Evolutionary conservation across 1,140 invertebrate genomes (phyloP), one percentile per base, ranked within the genome.

Genomic region (Linepithema humile): DNA sequence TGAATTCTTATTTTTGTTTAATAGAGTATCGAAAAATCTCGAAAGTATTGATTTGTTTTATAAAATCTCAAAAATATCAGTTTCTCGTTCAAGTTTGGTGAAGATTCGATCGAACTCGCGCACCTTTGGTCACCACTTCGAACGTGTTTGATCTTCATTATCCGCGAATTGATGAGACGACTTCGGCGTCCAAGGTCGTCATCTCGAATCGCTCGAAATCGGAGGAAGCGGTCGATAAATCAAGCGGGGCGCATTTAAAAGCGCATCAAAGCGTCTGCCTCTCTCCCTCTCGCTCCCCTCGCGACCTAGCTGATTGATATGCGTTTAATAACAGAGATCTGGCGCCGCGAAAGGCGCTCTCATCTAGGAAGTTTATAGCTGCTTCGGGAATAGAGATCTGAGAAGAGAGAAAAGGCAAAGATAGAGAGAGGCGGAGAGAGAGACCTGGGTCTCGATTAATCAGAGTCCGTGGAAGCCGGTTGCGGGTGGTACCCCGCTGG

Each of bases 241-340:
- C 93, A 93, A 85, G 67, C 60, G 50, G 83, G 84, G 77, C 85
- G 90, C 89, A 90, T 93, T 94, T 93, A 93, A 93, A 93, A 94
- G 86, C 90, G 88, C 92, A 93, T 94, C 90, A 94, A 87, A 87
- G 65, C 69, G 73, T 50, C 32, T 59, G 40, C 26, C 65, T 29
- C 29, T 38, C 1, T 23, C 9, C 59, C 23, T 29, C 17, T 59
- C 23, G 35, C 17, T 26, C 29, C 3, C n/a, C 43, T 35, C 38
- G 12, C 20, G 48, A 48, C 43, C 50, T 74, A 82, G 72, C 92
- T 93, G 92, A 94, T 94, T 94, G 93, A 94, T 94, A 94, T 89
- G 92, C 91, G 89, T 92, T 93, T 94, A 94, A 94, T 94, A 93
- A 94, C 91, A 94, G 92, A 93, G 91, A 92, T 91, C 87, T 82